These are phyloP conservation scores for Clarias magur DNA, from an alignment of 2,113 vertebrate genomes.

Conservation along the genomic window DNA sequence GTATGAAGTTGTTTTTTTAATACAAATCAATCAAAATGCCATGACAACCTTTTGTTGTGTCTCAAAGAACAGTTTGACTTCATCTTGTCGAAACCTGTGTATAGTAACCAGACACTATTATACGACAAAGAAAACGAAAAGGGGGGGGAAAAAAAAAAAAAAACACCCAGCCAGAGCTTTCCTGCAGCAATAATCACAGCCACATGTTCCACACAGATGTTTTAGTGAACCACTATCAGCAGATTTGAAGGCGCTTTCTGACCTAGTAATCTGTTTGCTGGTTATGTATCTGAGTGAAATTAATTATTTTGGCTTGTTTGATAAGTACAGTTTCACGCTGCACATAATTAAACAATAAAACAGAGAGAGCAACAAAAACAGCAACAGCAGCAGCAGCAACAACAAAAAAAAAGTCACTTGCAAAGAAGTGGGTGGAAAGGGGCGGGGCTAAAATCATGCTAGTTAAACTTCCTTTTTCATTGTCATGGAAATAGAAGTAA, in stretches of 20 bases:
- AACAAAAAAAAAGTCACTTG: not conserved
- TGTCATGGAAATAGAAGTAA: not conserved
- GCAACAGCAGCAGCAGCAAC: not conserved
- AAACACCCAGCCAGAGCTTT: not conserved
- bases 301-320: not conserved
- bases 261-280: not conserved
- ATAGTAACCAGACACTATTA: not conserved
- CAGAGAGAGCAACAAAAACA: no score
- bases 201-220: constrained; percentile 15
- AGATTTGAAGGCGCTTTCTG: not conserved
- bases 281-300: not conserved
- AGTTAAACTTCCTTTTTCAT: not conserved
- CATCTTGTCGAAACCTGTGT: not conserved
- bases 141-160: not conserved
- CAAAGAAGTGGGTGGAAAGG: not conserved
- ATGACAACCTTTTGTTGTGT: not conserved
- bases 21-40: not conserved
- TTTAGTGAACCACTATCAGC: constrained; percentile 13
- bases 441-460: not conserved
- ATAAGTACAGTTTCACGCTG: not conserved
- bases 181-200: constrained; percentile 10
- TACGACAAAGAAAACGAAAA: constrained; percentile 5
- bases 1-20: not conserved
- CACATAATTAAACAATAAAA: not conserved
- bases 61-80: not conserved